Conservation (phyloP, 53 echinoderm and acorn worm species). For the Temnopleurus reevesii region DNA sequence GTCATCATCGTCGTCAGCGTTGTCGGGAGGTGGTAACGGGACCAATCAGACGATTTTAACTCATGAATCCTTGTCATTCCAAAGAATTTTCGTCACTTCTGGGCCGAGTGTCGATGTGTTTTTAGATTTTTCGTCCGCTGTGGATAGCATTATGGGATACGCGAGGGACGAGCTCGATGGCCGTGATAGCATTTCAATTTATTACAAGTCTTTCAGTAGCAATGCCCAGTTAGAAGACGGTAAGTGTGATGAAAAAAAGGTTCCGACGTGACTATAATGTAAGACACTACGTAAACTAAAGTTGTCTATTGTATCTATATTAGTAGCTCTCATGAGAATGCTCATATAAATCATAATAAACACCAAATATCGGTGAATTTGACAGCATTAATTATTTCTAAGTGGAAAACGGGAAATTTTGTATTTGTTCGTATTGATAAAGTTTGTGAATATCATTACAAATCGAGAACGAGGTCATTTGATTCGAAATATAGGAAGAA, state of each 20-base stretch:
- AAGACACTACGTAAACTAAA: not conserved
- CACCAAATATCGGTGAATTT: no score
- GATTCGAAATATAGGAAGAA: no score
- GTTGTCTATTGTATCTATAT: not conserved
- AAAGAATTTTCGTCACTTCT: constrained; percentile 37
- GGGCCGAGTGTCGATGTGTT: constrained; percentile 16
- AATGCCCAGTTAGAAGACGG: constrained; percentile 45
- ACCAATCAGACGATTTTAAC: constrained; percentile 37
- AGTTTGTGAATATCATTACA: no score
- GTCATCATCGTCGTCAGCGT: not conserved
- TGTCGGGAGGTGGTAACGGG: constrained; percentile 5
- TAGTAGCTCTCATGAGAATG: not conserved
- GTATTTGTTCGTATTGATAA: no score
- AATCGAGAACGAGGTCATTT: no score
- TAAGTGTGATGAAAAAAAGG: not conserved
- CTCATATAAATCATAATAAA: not conserved
- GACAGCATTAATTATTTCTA: no score
- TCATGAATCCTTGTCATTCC: constrained; percentile 50
- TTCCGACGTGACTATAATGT: not conserved
- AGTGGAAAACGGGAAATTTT: no score
- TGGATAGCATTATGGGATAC: constrained; percentile 32
- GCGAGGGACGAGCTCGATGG: constrained; percentile 11
- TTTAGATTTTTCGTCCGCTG: constrained; percentile 3
- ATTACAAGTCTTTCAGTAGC: constrained; percentile 53
- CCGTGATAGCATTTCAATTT: constrained; percentile 47